A percentile compares a stretch with the other conserved stretches of the same genome.
Conservation (phyloP, 2,113 vertebrate species). For the Echinops telfairi region DNA sequence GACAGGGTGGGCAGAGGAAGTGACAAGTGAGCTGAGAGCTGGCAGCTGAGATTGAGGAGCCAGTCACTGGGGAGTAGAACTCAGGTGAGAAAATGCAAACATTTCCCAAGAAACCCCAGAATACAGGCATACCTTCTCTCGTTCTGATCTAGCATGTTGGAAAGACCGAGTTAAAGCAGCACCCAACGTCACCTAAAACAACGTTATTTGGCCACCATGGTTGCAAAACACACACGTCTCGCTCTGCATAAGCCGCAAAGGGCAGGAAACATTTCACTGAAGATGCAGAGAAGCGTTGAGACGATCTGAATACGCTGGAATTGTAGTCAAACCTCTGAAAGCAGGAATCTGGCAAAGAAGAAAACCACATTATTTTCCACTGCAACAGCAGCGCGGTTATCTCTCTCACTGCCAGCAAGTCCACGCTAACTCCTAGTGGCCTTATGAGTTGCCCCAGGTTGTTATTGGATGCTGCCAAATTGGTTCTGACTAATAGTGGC, state of each 20-base stretch:
- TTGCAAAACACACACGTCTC: neutral
- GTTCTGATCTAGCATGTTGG: neutral
- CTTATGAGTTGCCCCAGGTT: too few species aligned
- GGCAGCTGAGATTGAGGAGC: neutral
- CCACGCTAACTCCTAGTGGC: too few species aligned
- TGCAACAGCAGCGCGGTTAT: neutral
- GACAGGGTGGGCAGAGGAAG: neutral
- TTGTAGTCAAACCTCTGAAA: neutral
- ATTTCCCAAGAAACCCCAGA: conserved; percentile 1
- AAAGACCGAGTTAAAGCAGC: neutral
- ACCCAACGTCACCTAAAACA: neutral
- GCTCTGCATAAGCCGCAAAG: neutral
- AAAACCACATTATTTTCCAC: neutral
- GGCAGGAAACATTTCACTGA: neutral
- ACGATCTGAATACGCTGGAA: neutral
- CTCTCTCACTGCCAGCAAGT: too few species aligned
- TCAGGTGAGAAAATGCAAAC: neutral
- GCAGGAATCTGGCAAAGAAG: neutral
- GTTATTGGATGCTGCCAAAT: too few species aligned
- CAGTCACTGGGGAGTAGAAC: neutral
- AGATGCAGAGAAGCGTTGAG: neutral
- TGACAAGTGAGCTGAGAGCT: neutral
- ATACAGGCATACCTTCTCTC: neutral
- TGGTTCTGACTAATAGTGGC: too few species aligned
- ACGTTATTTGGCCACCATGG: neutral